Evolutionary conservation across 2,888 invertebrate species (phyloP).

Genomic region (Schizaphis graminum): DNA sequence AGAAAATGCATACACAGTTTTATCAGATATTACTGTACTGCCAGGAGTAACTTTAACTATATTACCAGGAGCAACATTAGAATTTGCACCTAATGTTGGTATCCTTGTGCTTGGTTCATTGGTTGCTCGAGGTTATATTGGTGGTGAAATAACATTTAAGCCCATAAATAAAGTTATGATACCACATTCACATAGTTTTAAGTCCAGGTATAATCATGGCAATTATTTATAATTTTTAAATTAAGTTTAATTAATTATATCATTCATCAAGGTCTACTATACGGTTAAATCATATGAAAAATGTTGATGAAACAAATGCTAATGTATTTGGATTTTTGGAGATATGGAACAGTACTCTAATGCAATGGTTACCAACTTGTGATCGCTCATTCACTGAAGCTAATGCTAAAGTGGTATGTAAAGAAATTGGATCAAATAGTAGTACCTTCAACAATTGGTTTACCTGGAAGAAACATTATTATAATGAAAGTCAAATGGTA

Average conservation of each 20-base stretch:
- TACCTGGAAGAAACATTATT: slow-evolving; percentile 86
- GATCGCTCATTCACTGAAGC: slow-evolving; percentile 95
- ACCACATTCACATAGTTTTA: slow-evolving; percentile 45
- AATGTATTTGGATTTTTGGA: slow-evolving; percentile 83
- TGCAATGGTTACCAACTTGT: slow-evolving; percentile 97
- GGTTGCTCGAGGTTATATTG: slow-evolving; percentile 82
- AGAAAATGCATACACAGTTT: slow-evolving; percentile 82
- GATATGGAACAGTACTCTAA: slow-evolving; percentile 93
- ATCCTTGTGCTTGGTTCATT: slow-evolving; percentile 93
- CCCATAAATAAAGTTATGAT: slow-evolving; percentile 71
- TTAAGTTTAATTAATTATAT: background rate
- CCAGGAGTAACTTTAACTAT: slow-evolving; percentile 90
- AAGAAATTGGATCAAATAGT: slow-evolving; percentile 87
- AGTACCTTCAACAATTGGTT: slow-evolving; percentile 87
- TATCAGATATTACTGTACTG: slow-evolving; percentile 96
- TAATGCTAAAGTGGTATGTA: slow-evolving; percentile 96
- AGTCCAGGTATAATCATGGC: slow-evolving; percentile 38
- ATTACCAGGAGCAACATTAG: slow-evolving; percentile 88
- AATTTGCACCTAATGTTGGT: slow-evolving; percentile 96
- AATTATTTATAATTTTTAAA: slow-evolving; percentile 17
- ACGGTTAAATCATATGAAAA: slow-evolving; percentile 55
- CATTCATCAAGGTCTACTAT: slow-evolving; percentile 40
- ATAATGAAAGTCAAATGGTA: slow-evolving; percentile 89
- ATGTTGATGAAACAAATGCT: slow-evolving; percentile 42
- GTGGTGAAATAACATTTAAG: slow-evolving; percentile 84